Base-by-base conservation (phyloP, 2,113 vertebrate species). In the Plecturocebus donacophilus region DNA sequence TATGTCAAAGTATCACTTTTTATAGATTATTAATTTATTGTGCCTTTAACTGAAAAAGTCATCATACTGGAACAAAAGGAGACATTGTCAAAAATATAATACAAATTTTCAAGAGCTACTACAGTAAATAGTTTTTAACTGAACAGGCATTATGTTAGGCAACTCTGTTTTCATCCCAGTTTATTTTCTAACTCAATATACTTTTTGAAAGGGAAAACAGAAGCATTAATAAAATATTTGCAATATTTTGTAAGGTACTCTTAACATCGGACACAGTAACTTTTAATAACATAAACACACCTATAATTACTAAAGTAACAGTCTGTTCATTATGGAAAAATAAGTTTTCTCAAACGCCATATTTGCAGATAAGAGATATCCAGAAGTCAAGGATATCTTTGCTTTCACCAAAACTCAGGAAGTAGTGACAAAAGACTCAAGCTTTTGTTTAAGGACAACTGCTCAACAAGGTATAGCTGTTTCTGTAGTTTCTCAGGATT, bases 1-100 rank as follows among this genome's bases (percentile, higher is more conserved):
- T 95, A 93, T 95, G 87, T 91, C 82, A 96, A 93, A 92, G 56
- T 91, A 93, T 92, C 58, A 96, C 32, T 94, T 95, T 96, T 87
- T 61, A 94, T 0, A 93, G 38, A 80, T 61, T 85, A 71, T 75
- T 94, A 90, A 94, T 71, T 97, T 71, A 71, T 76, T 80, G 32
- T 90, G 40, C 27, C 8, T 97, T 87, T 90, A 87, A 80, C 42
- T 92, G 58, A 86, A 96, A 95, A 96, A 91, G 17, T 89, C 45
- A 90, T 93, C 81, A 91, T 27, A n/a, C 11, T 96, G 42, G 64
- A 95, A 94, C 70, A 95, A 94, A 95, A 95, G 10, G 47, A 92
- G 35, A 73, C 23, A 70, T 52, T 94, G 71, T 90, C 42, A 66
- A 90, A 95, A 97, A 83, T 16, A 42, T 40, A 52, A 56, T 52